phyloP scores from a whole-genome alignment of 2,113 vertebrate genomes.

The Gymnobelideus leadbeateri region DNA sequence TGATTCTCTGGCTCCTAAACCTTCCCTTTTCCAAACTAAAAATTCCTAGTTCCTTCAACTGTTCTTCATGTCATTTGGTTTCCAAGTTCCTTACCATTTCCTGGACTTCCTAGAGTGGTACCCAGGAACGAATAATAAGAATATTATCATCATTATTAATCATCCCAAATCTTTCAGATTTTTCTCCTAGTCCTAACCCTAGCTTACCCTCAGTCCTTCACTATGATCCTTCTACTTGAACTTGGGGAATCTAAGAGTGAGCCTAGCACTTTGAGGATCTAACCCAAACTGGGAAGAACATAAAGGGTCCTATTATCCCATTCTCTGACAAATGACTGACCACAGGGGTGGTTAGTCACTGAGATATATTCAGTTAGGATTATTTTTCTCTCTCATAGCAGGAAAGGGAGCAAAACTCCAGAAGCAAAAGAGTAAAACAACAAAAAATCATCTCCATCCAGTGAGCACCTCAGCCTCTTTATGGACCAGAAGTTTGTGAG shows the following conservation, averaged over 20 bases:
- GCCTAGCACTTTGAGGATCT: background rate
- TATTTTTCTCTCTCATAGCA: background rate
- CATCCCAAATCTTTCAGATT: background rate
- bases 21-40: background rate
- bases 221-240: background rate
- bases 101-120: background rate
- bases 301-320: background rate
- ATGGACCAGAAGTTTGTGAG: background rate
- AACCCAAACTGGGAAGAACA: background rate
- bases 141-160: background rate
- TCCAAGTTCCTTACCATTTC: background rate
- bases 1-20: background rate
- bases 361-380: slow-evolving; percentile 18
- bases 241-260: background rate
- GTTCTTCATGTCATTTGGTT: background rate
- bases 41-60: background rate
- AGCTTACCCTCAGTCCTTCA: background rate
- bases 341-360: background rate
- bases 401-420: background rate
- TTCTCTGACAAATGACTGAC: background rate
- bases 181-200: background rate
- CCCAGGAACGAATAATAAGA: background rate
- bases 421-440: background rate
- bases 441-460: background rate
- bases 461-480: background rate